A percentile compares a stretch with the other conserved stretches of the same genome.
Evolutionary conservation across 2,113 vertebrate genomes (phyloP).

Genomic region (Tachysurus vachellii): DNA sequence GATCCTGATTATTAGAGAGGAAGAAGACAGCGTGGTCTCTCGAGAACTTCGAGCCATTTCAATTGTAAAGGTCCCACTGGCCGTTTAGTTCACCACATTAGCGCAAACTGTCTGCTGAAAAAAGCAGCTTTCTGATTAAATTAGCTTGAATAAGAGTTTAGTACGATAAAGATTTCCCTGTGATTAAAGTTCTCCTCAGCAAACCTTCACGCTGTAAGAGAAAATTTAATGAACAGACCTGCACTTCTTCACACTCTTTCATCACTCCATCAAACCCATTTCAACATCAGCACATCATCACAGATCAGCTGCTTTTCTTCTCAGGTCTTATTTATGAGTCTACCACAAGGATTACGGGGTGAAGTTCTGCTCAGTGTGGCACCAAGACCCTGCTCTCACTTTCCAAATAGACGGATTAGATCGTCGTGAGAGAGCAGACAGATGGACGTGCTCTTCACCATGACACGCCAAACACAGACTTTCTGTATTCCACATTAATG

Average conservation of each 20-base stretch:
- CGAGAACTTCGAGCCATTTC: slow-evolving; percentile 66
- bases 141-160: not conserved
- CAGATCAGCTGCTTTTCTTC: slow-evolving; percentile 24
- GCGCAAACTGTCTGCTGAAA: not conserved
- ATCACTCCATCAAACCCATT: slow-evolving; percentile 28
- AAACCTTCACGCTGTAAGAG: slow-evolving; percentile 8
- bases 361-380: not conserved
- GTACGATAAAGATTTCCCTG: not conserved
- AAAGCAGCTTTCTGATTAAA: not conserved
- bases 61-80: slow-evolving; percentile 74
- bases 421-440: not conserved
- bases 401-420: not conserved
- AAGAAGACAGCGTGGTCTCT: slow-evolving; percentile 40
- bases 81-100: not conserved
- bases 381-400: not conserved
- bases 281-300: slow-evolving; percentile 8
- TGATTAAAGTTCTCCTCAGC: not conserved
- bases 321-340: slow-evolving; percentile 13
- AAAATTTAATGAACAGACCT: not conserved
- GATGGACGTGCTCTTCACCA: not conserved
- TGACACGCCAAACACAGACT: not conserved
- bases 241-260: not conserved
- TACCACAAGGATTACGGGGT: slow-evolving; percentile 15
- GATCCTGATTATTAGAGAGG: not conserved
- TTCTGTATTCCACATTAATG: not conserved